Evolutionary conservation across 2,888 invertebrate genomes (phyloP).

Genomic region (Anorthoa munda): DNA sequence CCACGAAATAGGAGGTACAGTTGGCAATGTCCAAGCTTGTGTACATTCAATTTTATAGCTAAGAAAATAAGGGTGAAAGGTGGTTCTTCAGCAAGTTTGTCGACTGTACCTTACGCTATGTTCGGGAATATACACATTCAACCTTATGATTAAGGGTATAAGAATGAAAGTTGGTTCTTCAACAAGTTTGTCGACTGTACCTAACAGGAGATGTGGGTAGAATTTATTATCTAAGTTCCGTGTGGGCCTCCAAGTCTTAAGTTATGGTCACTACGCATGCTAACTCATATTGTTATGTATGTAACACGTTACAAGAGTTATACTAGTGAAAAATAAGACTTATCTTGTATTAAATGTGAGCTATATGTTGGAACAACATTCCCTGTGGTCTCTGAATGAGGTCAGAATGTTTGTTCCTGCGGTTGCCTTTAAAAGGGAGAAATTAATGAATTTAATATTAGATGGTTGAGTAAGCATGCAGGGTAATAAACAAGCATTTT

Average conservation of each 20-base stretch:
- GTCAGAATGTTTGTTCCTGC: slow-evolving; percentile 27
- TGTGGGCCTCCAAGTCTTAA: slow-evolving; percentile 56
- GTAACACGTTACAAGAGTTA: slow-evolving; percentile 26
- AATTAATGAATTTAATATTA: slow-evolving; percentile 34
- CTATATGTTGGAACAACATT: slow-evolving; percentile 17
- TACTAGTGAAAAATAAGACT: slow-evolving; percentile 42
- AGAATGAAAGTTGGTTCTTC: slow-evolving; percentile 1
- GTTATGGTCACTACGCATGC: slow-evolving; percentile 63
- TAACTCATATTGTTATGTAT: slow-evolving; percentile 55
- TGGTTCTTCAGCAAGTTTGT: background rate
- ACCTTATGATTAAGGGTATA: slow-evolving; percentile 1
- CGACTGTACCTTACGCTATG: slow-evolving; percentile 4
- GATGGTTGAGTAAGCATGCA: background rate
- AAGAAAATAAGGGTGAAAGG: background rate
- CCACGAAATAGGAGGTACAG: slow-evolving; percentile 17
- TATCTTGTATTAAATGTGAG: slow-evolving; percentile 22
- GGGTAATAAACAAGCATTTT: background rate
- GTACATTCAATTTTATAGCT: slow-evolving; percentile 10
- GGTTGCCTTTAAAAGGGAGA: slow-evolving; percentile 14
- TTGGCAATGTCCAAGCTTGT: background rate
- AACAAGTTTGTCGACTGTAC: slow-evolving; percentile 7
- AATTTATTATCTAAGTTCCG: slow-evolving; percentile 62
- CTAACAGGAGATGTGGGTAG: slow-evolving; percentile 46
- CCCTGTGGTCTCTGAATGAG: slow-evolving; percentile 27
- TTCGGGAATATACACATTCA: background rate